phyloP scores from a whole-genome alignment of 1,140 invertebrate species.

The Cecropterus lyciades region DNA sequence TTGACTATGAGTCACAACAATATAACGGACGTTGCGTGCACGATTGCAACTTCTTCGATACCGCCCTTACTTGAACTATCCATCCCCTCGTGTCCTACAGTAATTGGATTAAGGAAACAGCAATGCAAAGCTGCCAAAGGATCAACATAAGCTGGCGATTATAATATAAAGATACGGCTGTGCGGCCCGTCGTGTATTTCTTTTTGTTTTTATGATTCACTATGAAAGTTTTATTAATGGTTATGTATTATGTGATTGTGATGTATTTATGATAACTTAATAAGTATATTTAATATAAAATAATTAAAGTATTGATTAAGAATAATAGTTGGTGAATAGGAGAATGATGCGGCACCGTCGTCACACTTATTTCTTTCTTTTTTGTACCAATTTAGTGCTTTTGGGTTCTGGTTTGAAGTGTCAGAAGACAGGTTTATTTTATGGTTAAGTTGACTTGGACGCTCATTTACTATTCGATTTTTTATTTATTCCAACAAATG shows the following conservation, averaged over 20 bases:
- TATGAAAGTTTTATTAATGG: background rate
- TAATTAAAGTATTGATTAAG: too few species aligned
- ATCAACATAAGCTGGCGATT: constrained; percentile 48
- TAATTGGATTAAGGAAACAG: constrained; percentile 54
- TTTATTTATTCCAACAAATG: too few species aligned
- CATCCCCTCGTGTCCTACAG: constrained; percentile 44
- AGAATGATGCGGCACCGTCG: too few species aligned
- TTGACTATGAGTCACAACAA: constrained; percentile 61
- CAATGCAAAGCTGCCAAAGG: constrained; percentile 44
- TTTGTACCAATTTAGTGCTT: too few species aligned
- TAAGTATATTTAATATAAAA: too few species aligned
- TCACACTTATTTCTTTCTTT: too few species aligned
- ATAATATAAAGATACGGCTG: constrained; percentile 49
- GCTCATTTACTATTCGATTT: too few species aligned
- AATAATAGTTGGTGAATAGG: too few species aligned
- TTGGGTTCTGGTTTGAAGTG: too few species aligned
- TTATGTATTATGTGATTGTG: background rate
- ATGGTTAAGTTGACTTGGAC: too few species aligned
- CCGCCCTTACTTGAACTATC: constrained; percentile 56
- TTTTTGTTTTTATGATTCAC: constrained; percentile 34
- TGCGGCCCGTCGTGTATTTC: constrained; percentile 45
- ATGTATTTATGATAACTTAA: too few species aligned
- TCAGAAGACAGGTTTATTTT: too few species aligned
- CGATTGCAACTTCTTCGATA: constrained; percentile 52
- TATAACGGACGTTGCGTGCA: constrained; percentile 63